Conservation (phyloP, 2,888 invertebrate species). For the Microplitis deprimator region DNA sequence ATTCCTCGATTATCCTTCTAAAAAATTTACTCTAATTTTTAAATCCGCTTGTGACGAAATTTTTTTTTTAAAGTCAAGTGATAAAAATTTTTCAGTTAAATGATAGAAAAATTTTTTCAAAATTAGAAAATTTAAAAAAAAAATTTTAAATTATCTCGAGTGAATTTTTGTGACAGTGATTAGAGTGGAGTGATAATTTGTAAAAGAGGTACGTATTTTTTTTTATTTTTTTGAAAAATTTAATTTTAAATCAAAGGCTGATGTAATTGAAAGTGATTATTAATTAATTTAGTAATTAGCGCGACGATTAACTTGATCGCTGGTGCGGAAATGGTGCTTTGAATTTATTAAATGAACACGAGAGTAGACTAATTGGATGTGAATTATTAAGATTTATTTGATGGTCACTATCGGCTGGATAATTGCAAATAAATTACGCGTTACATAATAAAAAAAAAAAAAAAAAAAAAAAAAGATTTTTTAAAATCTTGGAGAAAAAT, state of each 20-base stretch:
- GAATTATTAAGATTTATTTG: constrained; percentile 1
- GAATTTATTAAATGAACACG: neutral
- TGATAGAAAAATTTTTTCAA: too few relatives aligned
- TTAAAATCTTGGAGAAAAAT: too few relatives aligned
- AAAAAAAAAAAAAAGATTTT: too few relatives aligned
- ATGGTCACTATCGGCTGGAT: neutral
- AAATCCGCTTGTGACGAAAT: too few relatives aligned
- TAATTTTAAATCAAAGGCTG: neutral
- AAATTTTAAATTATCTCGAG: too few relatives aligned
- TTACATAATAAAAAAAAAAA: neutral
- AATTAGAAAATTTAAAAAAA: too few relatives aligned
- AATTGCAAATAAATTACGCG: neutral
- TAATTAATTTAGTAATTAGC: neutral
- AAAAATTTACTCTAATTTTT: too few relatives aligned
- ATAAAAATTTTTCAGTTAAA: too few relatives aligned
- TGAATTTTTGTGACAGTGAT: too few relatives aligned
- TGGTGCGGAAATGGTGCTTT: neutral
- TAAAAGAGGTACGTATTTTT: neutral
- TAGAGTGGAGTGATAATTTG: too few relatives aligned
- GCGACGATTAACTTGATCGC: neutral
- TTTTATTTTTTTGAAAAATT: neutral
- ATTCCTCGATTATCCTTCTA: neutral
- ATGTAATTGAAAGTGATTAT: neutral
- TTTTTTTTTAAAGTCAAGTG: too few relatives aligned
- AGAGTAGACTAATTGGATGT: neutral